Evolutionary conservation across 2,797 vertebrate species (phyloP).

Genomic region (Anas georgica): DNA sequence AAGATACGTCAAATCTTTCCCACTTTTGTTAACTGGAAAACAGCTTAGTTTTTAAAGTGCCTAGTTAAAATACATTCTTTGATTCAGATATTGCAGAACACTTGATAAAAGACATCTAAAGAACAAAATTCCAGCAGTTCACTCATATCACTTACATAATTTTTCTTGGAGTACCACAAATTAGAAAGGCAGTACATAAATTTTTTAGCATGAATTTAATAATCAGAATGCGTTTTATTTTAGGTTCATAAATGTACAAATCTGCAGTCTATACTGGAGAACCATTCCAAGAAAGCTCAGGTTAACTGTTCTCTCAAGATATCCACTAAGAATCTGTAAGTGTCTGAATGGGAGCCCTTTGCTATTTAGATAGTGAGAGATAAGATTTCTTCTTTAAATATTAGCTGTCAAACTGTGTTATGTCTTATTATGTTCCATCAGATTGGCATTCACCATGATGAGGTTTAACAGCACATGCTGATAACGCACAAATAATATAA

Average conservation of each 20-base stretch:
- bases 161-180: background rate
- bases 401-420: conserved; percentile 54
- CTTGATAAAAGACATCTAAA: background rate
- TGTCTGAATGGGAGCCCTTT: conserved; percentile 25
- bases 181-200: background rate
- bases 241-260: background rate
- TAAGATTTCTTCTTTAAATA: conserved; percentile 64
- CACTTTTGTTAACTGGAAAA: background rate
- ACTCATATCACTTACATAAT: background rate
- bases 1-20: background rate
- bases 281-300: background rate
- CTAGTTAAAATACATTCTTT: background rate
- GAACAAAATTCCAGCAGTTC: background rate
- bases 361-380: conserved; percentile 49
- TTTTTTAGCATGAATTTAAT: background rate
- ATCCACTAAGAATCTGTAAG: conserved; percentile 38
- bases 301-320: conserved; percentile 36
- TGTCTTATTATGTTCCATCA: conserved; percentile 49
- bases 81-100: background rate
- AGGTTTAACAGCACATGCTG: conserved; percentile 50
- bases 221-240: background rate
- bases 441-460: conserved; percentile 52
- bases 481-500: conserved; percentile 17
- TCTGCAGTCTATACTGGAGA: background rate
- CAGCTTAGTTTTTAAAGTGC: background rate